Conservation (phyloP, 2,797 vertebrate genomes). For the Lithobates pipiens region DNA sequence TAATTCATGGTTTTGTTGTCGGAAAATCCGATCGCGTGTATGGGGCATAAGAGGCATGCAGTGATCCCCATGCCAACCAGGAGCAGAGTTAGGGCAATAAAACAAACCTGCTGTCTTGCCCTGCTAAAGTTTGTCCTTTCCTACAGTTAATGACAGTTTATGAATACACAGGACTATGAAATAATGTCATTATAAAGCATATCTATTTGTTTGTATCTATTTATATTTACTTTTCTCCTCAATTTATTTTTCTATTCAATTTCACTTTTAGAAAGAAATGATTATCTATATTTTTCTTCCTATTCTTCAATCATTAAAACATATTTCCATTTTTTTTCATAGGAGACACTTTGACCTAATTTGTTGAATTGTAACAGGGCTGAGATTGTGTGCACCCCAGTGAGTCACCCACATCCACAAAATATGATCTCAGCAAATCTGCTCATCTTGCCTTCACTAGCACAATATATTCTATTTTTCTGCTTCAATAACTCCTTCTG, state of each 20-base stretch:
- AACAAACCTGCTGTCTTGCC: too few species aligned
- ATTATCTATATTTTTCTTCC: background rate
- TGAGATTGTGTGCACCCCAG: background rate
- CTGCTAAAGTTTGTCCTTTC: too few species aligned
- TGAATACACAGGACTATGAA: too few species aligned
- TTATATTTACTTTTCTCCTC: background rate
- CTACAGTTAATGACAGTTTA: too few species aligned
- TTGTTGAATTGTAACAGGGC: background rate
- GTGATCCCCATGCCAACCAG: too few species aligned
- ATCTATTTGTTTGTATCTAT: slow-evolving; percentile 4
- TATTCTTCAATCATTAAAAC: background rate
- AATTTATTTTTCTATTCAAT: background rate
- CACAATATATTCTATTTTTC: slow-evolving; percentile 29
- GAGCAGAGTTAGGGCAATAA: too few species aligned
- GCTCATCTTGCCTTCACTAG: slow-evolving; percentile 3
- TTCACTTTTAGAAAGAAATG: background rate
- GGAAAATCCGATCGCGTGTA: too few species aligned
- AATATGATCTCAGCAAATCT: slow-evolving; percentile 10
- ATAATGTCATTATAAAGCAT: background rate
- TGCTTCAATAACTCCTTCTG: slow-evolving; percentile 16
- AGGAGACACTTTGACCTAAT: background rate
- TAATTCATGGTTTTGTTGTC: too few species aligned
- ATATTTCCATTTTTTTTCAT: background rate
- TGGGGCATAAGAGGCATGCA: too few species aligned
- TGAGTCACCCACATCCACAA: background rate